Percentiles rank a stretch among this genome's conserved stretches.
These are phyloP conservation scores for Eilema sororculum DNA, from an alignment of 2,888 invertebrate species.

Conservation along the genomic window DNA sequence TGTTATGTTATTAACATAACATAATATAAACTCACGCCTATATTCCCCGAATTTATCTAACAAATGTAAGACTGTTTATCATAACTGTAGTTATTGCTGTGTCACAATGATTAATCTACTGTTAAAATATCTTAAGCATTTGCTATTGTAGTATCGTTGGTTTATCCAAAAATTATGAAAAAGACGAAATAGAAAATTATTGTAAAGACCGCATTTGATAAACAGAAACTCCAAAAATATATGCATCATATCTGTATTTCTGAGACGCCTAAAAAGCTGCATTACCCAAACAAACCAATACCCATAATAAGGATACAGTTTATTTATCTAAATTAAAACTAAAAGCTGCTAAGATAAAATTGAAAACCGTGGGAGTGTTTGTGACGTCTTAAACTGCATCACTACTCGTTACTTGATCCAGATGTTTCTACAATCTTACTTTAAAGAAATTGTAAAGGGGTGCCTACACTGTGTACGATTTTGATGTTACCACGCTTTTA, in stretches of 20 bases:
- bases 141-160: too few relatives aligned
- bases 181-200: too few relatives aligned
- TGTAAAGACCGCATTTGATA: background rate
- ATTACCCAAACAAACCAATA: conserved; percentile 5
- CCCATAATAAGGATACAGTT: conserved; percentile 20
- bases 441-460: conserved; percentile 29
- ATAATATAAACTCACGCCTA: too few relatives aligned
- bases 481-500: background rate
- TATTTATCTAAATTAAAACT: conserved; percentile 55
- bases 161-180: too few relatives aligned
- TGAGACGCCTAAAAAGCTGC: background rate
- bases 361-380: conserved; percentile 63
- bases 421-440: conserved; percentile 49
- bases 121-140: too few relatives aligned
- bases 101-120: too few relatives aligned
- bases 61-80: too few relatives aligned
- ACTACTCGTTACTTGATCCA: conserved; percentile 41
- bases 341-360: conserved; percentile 60
- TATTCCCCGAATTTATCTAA: too few relatives aligned
- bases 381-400: conserved; percentile 48
- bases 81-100: too few relatives aligned
- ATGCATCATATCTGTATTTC: background rate
- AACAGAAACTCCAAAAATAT: background rate
- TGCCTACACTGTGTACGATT: conserved; percentile 4
- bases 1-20: too few relatives aligned